Percentiles rank a stretch among this genome's conserved stretches.
phyloP scores from a whole-genome alignment of 2,113 vertebrate genomes.

The Hippocampus zosterae region DNA sequence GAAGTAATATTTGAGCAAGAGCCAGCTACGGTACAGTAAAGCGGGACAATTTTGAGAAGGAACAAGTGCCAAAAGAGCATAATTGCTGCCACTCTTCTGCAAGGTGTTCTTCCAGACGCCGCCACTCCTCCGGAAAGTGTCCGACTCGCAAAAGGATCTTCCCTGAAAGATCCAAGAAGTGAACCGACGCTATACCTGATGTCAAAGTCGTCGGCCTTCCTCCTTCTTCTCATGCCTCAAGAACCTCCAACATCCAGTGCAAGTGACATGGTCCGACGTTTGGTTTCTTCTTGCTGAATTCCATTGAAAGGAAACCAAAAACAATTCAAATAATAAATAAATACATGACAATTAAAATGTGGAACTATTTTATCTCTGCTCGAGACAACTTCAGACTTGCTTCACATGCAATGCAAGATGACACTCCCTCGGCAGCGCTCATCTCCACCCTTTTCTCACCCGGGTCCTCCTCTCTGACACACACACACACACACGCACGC shows the following conservation, averaged over 20 bases:
- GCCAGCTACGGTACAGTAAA: too few species aligned
- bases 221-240: not conserved
- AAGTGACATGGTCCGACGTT: not conserved
- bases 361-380: not conserved
- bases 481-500: not conserved
- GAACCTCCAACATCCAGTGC: not conserved
- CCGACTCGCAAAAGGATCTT: not conserved
- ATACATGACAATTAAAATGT: not conserved
- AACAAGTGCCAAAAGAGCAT: too few species aligned
- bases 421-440: conserved; percentile 5
- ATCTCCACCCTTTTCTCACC: conserved; percentile 11
- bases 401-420: not conserved
- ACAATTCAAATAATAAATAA: not conserved
- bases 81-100: too few species aligned
- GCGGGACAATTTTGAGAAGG: too few species aligned
- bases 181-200: not conserved
- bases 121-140: not conserved
- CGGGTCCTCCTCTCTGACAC: not conserved
- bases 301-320: not conserved
- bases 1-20: too few species aligned
- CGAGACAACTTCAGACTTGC: not conserved
- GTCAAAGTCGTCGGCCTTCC: not conserved
- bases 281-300: not conserved
- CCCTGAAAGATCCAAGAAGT: not conserved
- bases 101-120: not conserved